These are phyloP conservation scores for Nomada lathburiana DNA, from an alignment of 2,888 invertebrate species.

Conservation along the genomic window DNA sequence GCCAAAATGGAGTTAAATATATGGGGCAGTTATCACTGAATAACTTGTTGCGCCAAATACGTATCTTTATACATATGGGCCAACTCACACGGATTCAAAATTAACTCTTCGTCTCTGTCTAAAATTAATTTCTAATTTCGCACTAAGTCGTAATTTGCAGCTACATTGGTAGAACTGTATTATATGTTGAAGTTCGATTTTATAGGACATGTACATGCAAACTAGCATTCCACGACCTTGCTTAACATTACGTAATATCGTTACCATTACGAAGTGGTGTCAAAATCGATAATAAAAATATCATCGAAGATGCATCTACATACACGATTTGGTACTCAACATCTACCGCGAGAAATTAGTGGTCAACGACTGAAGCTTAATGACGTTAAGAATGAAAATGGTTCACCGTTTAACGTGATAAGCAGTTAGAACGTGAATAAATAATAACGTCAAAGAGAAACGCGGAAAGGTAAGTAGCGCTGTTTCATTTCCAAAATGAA, in stretches of 20 bases:
- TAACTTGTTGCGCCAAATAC: slow-evolving; percentile 15
- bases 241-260: slow-evolving; percentile 44
- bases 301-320: slow-evolving; percentile 12
- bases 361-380: too few species aligned
- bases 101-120: not conserved
- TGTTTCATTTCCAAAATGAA: slow-evolving; percentile 23
- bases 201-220: not conserved
- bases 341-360: not conserved
- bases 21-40: slow-evolving; percentile 37
- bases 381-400: too few species aligned
- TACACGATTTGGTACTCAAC: not conserved
- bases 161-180: not conserved
- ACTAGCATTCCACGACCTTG: slow-evolving; percentile 23
- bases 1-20: slow-evolving; percentile 52
- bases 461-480: not conserved
- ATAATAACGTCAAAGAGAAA: not conserved
- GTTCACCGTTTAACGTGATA: too few species aligned
- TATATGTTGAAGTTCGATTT: not conserved
- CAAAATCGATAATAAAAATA: slow-evolving; percentile 59
- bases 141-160: too few species aligned
- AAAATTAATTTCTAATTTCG: not conserved
- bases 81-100: not conserved
- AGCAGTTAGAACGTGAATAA: too few species aligned
- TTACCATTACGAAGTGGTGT: slow-evolving; percentile 13
- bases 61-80: slow-evolving; percentile 21